Evolutionary conservation across 2,797 vertebrate genomes (phyloP), one percentile per base, ranked within the genome.

Genomic region (Ctenopoma kingsleyae): DNA sequence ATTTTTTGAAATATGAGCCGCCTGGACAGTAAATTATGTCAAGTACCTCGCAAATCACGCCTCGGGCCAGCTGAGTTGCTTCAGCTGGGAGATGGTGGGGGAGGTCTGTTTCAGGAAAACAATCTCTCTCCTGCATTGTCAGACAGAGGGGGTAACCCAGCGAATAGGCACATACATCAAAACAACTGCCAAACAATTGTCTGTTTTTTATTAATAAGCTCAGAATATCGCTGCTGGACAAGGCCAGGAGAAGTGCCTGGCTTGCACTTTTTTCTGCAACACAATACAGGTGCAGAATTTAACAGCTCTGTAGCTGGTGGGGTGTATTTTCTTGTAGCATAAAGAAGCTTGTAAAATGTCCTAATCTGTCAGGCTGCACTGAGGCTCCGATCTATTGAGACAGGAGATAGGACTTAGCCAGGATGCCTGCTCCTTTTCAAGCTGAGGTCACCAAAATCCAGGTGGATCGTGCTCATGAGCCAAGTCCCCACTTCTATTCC

Each of bases 161-260:
- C 65, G 72, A 92, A 93, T 86, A 83, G 89, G 81, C 78, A 78
- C 92, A 93, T 93, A 89, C 76, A 91, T 94, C 93, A 93, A 91
- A 89, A 73, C 82, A 89, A 88, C 81, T 86, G 90, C 91, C 89
- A 93, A 93, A 92, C 90, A 87, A 92, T 92, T 91, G 92, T 92
- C 91, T 91, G 87, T 86, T 91, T 91, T 89, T 90, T 90, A 91
- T 92, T 91, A 92, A 92, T 90, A 93, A 89, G 91, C 87, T 86
- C 78, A 78, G 79, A 91, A 91, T 84, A 83, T 87, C 60, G 88
- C 89, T 88, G 88, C 90, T 67, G 92, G 92, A 92, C 93, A 92
- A 92, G 88, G 89, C 88, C 89, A 75, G 78, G 46, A 87, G 80
- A 92, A 92, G 78, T 91, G 91, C 89, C 46, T 49, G 59, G 63